A percentile compares a stretch with the other conserved stretches of the same genome.
Evolutionary conservation across 2,797 vertebrate species (phyloP).

Genomic region (Cynodonichthys magdalenae): DNA sequence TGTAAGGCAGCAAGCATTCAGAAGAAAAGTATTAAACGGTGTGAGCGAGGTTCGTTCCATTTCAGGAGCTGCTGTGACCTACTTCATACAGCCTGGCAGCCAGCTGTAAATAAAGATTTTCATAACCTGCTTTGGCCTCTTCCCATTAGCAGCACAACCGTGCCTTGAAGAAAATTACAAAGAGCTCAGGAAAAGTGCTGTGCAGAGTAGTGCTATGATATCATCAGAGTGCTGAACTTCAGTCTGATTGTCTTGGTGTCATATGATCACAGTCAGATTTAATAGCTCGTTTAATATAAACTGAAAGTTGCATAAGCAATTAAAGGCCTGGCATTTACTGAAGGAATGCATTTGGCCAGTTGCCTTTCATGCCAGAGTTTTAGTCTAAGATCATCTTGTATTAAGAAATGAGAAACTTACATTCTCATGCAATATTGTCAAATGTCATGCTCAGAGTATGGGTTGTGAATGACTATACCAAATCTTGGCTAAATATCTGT

Average conservation of each 20-base stretch:
- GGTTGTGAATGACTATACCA: no score
- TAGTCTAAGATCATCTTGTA: no score
- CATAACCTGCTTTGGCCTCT: conserved; percentile 77
- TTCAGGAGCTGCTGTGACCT: conserved; percentile 75
- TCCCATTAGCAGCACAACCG: conserved; percentile 74
- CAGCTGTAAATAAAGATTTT: conserved; percentile 79
- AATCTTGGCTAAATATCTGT: no score
- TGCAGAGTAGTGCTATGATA: conserved; percentile 49
- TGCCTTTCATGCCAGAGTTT: no score
- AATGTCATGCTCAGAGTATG: no score
- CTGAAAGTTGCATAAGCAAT: conserved; percentile 29
- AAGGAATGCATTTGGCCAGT: no score
- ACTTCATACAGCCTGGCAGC: conserved; percentile 76
- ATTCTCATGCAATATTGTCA: no score
- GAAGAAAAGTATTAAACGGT: conserved; percentile 66
- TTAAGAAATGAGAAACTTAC: no score
- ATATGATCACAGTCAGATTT: conserved; percentile 52
- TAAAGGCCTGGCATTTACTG: no score
- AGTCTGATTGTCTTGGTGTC: conserved; percentile 46
- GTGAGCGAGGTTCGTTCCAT: conserved; percentile 68
- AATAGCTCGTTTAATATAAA: conserved; percentile 32
- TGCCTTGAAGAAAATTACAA: conserved; percentile 72
- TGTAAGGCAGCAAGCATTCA: conserved; percentile 51
- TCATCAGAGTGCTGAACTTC: conserved; percentile 63
- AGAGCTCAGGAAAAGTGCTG: conserved; percentile 55